Evolutionary conservation across 2,113 vertebrate species (phyloP), one percentile per base, ranked within the genome.

Genomic region (Saimiri boliviensis): DNA sequence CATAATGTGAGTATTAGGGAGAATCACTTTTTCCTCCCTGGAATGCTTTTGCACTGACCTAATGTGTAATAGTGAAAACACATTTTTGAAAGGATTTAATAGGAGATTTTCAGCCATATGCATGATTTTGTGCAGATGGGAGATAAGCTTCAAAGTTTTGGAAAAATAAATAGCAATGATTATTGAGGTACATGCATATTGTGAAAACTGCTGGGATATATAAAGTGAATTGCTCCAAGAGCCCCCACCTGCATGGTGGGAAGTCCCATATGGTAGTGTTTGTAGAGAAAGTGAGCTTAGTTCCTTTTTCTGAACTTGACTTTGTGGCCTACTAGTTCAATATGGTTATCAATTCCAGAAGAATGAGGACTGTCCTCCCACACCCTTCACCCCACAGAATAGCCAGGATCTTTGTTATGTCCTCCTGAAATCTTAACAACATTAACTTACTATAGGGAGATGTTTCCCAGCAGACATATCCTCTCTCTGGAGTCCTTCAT

Each of bases 81-180:
- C 37, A 74, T 58, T 93, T 97, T 10, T 70, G 71, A 88, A 94
- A 90, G 66, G n/a, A 93, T 95, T 97, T 81, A 88, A 76, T 82
- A 97, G 88, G 63, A 85, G 52, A 90, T 85, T 94, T 92, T 92
- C 71, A 84, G 84, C 52, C 60, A 35, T 16, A 45, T 66, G 68
- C 81, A 16, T 92, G 83, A 66, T 84, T 84, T 92, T 49, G 32
- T 66, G 8, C 93, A 93, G 40, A 93, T 95, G 88, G 91, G 9
- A 91, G 84, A 87, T 89, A 81, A 74, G 40, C 54, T 92, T 16
- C 40, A 45, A 96, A 92, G 79, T 63, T 52, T 85, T 49, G 60
- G 74, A 73, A 85, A 96, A 84, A 95, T 82, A 73, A 94, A 82
- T 54, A 82, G 66, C 45, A 30, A 10, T 49, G 74, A 58, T 87